A percentile compares a stretch with the other conserved stretches of the same genome.
Evolutionary conservation across 1,140 invertebrate species (phyloP).

Genomic region (Sarcophaga bullata): DNA sequence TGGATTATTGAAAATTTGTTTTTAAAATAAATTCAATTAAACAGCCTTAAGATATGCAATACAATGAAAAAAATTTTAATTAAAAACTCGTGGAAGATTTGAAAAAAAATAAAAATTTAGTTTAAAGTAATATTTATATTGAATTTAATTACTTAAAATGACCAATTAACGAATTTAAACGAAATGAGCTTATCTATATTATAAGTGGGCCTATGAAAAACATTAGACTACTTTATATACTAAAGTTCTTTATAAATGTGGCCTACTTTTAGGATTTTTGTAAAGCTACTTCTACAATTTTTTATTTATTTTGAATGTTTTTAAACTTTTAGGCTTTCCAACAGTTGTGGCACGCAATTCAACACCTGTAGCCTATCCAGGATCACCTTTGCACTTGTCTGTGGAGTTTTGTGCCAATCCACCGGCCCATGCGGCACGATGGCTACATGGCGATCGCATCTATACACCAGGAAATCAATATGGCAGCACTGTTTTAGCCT

Average conservation of each 20-base stretch:
- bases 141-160: no score
- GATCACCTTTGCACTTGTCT: slow-evolving; percentile 67
- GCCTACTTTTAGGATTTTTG: no score
- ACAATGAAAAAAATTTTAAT: neutral
- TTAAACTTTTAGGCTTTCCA: slow-evolving; percentile 64
- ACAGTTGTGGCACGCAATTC: slow-evolving; percentile 67
- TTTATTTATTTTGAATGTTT: neutral
- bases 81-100: neutral
- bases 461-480: slow-evolving; percentile 65
- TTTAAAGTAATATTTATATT: no score
- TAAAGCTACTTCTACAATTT: neutral
- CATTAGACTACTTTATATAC: no score
- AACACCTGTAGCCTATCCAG: slow-evolving; percentile 68
- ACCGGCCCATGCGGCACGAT: slow-evolving; percentile 63
- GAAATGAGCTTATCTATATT: no score
- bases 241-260: no score
- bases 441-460: slow-evolving; percentile 64
- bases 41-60: neutral
- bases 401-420: slow-evolving; percentile 71
- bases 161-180: no score
- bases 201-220: no score
- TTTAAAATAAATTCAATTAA: slow-evolving; percentile 16
- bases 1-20: slow-evolving; percentile 5
- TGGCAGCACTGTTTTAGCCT: slow-evolving; percentile 63
- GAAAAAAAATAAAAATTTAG: no score